phyloP scores from a whole-genome alignment of 2,888 invertebrate genomes.

The Stenotaenia linearis region DNA sequence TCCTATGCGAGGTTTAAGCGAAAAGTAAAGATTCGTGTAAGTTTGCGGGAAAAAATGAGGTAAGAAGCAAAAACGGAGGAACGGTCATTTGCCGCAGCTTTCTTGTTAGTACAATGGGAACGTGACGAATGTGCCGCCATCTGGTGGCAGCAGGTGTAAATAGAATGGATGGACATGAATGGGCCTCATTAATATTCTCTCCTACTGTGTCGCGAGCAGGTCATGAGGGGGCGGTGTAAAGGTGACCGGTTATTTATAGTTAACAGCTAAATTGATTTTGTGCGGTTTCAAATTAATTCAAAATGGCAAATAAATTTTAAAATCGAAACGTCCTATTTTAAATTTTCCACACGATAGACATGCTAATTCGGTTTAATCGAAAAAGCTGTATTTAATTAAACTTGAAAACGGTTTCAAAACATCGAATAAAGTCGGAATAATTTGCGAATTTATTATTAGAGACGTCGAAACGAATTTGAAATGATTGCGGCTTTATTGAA shows the following conservation, averaged over 20 bases:
- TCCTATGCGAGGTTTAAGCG: background rate
- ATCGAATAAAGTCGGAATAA: background rate
- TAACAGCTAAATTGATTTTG: conserved; percentile 24
- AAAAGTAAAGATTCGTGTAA: conserved; percentile 17
- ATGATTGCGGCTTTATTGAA: too few species aligned
- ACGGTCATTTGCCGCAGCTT: background rate
- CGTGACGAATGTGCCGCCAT: conserved; percentile 18
- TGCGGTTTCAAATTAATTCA: conserved; percentile 12
- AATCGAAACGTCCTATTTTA: background rate
- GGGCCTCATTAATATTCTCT: conserved; percentile 21
- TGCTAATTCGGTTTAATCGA: background rate
- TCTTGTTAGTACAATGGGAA: background rate
- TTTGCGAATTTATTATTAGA: background rate
- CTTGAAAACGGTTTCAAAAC: background rate
- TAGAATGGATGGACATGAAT: conserved; percentile 12
- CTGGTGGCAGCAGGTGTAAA: conserved; percentile 18
- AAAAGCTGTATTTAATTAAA: background rate
- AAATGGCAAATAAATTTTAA: conserved; percentile 11
- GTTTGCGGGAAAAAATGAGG: background rate
- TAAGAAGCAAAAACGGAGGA: background rate
- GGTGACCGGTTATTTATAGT: conserved; percentile 14
- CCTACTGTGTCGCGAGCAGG: conserved; percentile 7
- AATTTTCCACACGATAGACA: background rate
- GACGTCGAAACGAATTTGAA: too few species aligned
- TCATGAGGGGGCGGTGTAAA: background rate